These are phyloP conservation scores for Sebastes schlegelii DNA, from an alignment of 2,113 vertebrate genomes.

Conservation along the genomic window DNA sequence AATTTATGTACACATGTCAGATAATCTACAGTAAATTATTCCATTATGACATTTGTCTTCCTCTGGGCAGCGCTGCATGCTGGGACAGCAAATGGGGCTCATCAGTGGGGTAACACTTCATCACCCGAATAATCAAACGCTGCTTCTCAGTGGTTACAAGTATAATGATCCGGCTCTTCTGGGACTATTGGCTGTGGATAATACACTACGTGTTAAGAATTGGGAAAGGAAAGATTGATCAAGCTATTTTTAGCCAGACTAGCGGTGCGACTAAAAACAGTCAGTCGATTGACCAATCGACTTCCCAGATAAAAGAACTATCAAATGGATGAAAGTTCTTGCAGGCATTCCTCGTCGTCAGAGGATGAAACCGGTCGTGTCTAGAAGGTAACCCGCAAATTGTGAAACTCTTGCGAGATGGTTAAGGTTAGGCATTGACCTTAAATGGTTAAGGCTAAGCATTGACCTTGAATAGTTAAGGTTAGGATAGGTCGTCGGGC, in stretches of 20 bases:
- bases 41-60: slow-evolving; percentile 42
- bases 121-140: slow-evolving; percentile 53
- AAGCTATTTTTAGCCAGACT: neutral
- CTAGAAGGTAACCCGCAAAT: no score
- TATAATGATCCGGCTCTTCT: slow-evolving; percentile 30
- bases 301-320: neutral
- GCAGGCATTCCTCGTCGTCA: neutral
- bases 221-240: neutral
- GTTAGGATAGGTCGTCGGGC: no score
- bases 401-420: no score
- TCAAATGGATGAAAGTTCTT: no score
- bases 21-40: slow-evolving; percentile 42
- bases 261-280: neutral
- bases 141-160: slow-evolving; percentile 20
- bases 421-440: no score
- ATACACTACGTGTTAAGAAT: neutral
- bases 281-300: neutral
- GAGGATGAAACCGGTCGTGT: neutral
- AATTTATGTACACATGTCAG: slow-evolving; percentile 37
- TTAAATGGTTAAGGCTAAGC: no score
- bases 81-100: slow-evolving; percentile 45
- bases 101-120: slow-evolving; percentile 40
- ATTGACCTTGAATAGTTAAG: no score
- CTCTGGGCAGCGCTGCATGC: slow-evolving; percentile 35
- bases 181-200: slow-evolving; percentile 21